These are phyloP conservation scores for Sorex fumeus DNA, from an alignment of 2,113 vertebrate species.

Conservation along the genomic window DNA sequence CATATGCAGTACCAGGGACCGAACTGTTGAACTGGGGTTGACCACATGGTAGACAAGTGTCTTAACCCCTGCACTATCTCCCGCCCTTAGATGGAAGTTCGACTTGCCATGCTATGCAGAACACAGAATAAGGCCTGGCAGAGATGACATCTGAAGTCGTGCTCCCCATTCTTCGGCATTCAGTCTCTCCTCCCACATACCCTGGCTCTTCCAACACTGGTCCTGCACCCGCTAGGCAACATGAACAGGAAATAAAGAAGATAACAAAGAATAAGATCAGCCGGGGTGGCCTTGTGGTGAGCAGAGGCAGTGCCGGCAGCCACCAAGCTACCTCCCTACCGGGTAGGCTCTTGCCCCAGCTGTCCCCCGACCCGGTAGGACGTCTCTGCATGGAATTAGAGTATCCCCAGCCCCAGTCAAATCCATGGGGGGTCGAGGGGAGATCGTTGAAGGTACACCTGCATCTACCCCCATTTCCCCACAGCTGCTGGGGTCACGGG, in stretches of 20 bases:
- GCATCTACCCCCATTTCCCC: background rate
- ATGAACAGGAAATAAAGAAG: conserved; percentile 51
- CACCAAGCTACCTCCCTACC: background rate
- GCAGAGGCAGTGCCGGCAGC: background rate
- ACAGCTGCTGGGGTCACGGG: background rate
- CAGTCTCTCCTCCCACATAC: too few species aligned
- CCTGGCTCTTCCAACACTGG: background rate
- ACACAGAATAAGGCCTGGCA: background rate
- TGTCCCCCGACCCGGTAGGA: background rate
- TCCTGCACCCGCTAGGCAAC: conserved; percentile 36
- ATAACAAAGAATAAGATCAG: background rate
- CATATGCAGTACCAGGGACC: too few species aligned
- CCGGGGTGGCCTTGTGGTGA: too few species aligned
- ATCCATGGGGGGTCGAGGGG: background rate
- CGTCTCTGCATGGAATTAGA: background rate
- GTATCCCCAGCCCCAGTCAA: too few species aligned
- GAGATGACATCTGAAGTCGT: too few species aligned
- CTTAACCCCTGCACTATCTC: too few species aligned
- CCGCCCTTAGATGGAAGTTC: too few species aligned
- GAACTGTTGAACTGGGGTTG: too few species aligned
- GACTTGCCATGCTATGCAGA: too few species aligned
- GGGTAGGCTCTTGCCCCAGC: background rate
- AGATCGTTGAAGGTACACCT: background rate
- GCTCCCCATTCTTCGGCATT: too few species aligned
- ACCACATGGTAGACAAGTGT: too few species aligned